Evolutionary conservation across 2,888 invertebrate species (phyloP), one percentile per base, ranked within the genome.

Genomic region (Venusia cambrica): DNA sequence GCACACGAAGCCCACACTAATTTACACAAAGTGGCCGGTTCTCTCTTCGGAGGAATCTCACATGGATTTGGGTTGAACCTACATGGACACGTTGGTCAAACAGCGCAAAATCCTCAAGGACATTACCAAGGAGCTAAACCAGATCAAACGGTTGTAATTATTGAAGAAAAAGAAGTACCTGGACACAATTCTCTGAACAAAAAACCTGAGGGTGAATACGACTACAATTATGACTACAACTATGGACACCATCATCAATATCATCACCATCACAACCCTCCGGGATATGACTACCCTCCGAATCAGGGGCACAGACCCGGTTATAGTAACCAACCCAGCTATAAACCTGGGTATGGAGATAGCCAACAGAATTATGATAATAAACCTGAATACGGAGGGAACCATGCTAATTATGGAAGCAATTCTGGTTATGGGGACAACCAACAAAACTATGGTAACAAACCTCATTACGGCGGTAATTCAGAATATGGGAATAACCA

Each of bases 1-100:
- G 67, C 65, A 2, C 62, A 60, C 7, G 50, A 63, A 16, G 46
- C 65, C 5, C 67, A 57, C 15, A 34, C 57, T 0, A 46, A 50
- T 30, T 57, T 73, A 8, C 68, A 73, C 10, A 54, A 62, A 2
- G 59, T 62, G 1, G 73, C 77, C 10, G 62, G 62, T 1, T 34
- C 63, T 2, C 44, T 78, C 7, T 39, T 78, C 1, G 73, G 70
- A 9, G 71, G 73, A 1, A 21, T 69, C 1, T 24, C 59, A 5
- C 51, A 63, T 1, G 67, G 64, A 9, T 27, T 69, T 1, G 47
- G 60, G 13, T 16, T 67, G 2, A 63, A 67, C 20, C 24, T 67
- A n/a, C 36, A 32, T 13, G 61, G 54, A 2, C 57, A 64, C 11
- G n/a, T 55, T 15, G 51, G 51, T 4, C 42, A 33, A 17, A 38